These are phyloP conservation scores for Platerodrilus igneus DNA, from an alignment of 2,888 invertebrate genomes.

Conservation along the genomic window DNA sequence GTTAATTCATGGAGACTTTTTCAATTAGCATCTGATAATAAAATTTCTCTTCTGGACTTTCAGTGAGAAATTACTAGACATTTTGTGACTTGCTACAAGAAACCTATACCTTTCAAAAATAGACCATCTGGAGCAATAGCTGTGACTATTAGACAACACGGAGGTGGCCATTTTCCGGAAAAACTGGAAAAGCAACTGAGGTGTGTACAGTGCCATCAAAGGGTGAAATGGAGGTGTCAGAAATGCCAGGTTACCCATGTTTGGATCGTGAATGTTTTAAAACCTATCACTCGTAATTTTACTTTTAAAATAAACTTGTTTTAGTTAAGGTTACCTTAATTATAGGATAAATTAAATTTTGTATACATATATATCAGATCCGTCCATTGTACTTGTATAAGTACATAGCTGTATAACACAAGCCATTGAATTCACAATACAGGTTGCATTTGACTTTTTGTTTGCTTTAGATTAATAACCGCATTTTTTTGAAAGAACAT, in stretches of 20 bases:
- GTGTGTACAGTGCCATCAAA: constrained; percentile 9
- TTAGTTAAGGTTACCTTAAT: too few species aligned
- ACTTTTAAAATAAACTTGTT: too few species aligned
- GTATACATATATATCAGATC: too few species aligned
- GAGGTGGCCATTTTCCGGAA: constrained; percentile 12
- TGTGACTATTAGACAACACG: constrained; percentile 5
- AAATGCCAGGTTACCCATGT: constrained; percentile 11
- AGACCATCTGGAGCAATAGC: constrained; percentile 6
- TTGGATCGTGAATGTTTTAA: constrained; percentile 9
- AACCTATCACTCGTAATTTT: background rate
- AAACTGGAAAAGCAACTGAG: constrained; percentile 13
- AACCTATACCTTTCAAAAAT: constrained; percentile 4
- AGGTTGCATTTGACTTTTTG: too few species aligned
- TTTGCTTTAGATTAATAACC: too few species aligned
- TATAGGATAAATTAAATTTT: too few species aligned
- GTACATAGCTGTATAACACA: too few species aligned
- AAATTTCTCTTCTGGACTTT: constrained; percentile 12
- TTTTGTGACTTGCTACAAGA: constrained; percentile 7
- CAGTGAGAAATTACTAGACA: constrained; percentile 5
- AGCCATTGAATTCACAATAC: too few species aligned
- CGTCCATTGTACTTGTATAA: too few species aligned
- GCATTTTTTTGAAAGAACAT: too few species aligned
- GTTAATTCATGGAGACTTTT: constrained; percentile 14
- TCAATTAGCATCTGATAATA: constrained; percentile 1
- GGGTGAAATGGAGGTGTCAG: constrained; percentile 10